Evolutionary conservation across 2,888 invertebrate genomes (phyloP), one percentile per base, ranked within the genome.

Genomic region (Xanthostigma xanthostigma): DNA sequence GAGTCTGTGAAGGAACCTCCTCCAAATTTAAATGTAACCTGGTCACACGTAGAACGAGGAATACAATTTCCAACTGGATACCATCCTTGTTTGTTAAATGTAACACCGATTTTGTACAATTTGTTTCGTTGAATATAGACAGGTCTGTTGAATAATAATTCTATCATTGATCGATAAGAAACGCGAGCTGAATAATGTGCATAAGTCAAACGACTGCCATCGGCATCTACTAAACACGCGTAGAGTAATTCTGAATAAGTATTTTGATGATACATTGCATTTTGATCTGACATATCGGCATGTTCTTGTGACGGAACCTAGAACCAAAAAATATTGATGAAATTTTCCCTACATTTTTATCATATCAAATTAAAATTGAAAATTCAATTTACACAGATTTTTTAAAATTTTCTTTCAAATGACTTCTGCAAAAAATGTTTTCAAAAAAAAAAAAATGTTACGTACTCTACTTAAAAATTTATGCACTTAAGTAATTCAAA

Each of bases 111-210:
- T 64, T 84, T 82, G 65, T 88, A 89, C 48, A 81, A 75, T 75
- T 81, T 81, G 61, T 81, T 77, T 57, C 77, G 73, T 62, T 83
- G 82, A 57, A 89, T 84, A 57, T 81, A 84, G 49, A 87, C 80
- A 8, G 86, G 84, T 8, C 85, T 68, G 68, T 88, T 85, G 65
- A 88, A 88, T 55, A 79, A 79, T 57, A 89, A 83, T 66, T 88
- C 87, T 49, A 87, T 74, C 56, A 85, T 70, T 33, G 81, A 80
- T 14, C 80, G 73, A 64, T 78, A 82, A n/a, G 76, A 74, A 53
- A 85, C 87, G 54, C 84, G 75, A 54, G 79, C 81, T 45, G 86
- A 84, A 61, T 83, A 87, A 67, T 88, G 87, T 1, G 84, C 86
- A 66, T 87, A 87, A 0, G 88, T 85, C 57, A 88, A 75, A 5